Conservation (phyloP, 2,888 invertebrate species). For the Caenorhabditis uteleia region DNA sequence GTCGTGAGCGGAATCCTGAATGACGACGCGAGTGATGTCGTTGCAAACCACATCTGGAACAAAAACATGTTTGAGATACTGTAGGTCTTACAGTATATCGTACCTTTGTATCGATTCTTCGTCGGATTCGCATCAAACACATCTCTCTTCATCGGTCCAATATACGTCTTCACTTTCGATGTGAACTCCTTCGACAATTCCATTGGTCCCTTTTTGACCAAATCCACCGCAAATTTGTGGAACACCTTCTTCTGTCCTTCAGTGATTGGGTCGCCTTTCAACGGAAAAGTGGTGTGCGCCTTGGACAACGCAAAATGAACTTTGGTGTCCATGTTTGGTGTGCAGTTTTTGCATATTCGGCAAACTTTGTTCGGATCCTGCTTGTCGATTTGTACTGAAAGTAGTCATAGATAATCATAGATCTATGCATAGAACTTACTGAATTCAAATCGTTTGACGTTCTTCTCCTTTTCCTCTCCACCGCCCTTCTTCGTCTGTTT, state of each 20-base stretch:
- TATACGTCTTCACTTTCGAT: slow-evolving; percentile 25
- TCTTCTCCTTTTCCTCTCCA: slow-evolving; percentile 10
- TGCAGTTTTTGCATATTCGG: not conserved
- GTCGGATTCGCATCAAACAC: slow-evolving; percentile 27
- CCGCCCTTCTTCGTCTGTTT: slow-evolving; percentile 13
- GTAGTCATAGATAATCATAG: not conserved
- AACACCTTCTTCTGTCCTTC: slow-evolving; percentile 30
- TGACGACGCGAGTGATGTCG: slow-evolving; percentile 29
- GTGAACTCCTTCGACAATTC: slow-evolving; percentile 23
- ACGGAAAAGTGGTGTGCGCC: slow-evolving; percentile 1
- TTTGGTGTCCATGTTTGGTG: no score
- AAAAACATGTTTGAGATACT: no score
- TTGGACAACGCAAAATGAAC: no score
- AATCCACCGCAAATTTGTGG: slow-evolving; percentile 23
- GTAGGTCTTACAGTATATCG: no score
- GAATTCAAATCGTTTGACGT: slow-evolving; percentile 18
- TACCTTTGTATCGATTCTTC: slow-evolving; percentile 42
- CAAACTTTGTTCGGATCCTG: not conserved
- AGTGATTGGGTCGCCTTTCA: slow-evolving; percentile 30
- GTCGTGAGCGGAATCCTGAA: slow-evolving; percentile 24
- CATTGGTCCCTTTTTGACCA: slow-evolving; percentile 18
- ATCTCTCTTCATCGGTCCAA: slow-evolving; percentile 28
- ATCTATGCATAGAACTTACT: slow-evolving; percentile 8
- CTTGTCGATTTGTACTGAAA: not conserved
- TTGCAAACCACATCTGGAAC: slow-evolving; percentile 36